A percentile compares a stretch with the other conserved stretches of the same genome.
These are phyloP conservation scores for Antennarius maculatus DNA, from an alignment of 2,797 vertebrate genomes.

Conservation along the genomic window DNA sequence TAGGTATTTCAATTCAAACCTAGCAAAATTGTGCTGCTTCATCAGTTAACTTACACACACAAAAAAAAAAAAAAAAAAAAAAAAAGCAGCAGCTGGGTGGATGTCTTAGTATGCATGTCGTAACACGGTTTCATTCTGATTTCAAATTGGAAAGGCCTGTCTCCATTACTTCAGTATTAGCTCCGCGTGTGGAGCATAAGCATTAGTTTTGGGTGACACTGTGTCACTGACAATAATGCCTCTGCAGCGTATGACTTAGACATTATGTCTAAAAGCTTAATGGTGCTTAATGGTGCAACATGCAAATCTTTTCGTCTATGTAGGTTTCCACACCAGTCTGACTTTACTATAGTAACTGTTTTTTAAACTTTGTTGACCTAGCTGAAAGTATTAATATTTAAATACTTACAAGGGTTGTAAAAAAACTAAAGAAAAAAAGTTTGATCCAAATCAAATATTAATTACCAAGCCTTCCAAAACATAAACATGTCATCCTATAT, in stretches of 20 bases:
- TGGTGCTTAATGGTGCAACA: too few relatives aligned
- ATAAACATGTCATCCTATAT: conserved; percentile 26
- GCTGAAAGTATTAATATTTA: conserved; percentile 64
- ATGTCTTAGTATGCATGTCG: conserved; percentile 62
- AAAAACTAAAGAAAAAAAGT: conserved; percentile 45
- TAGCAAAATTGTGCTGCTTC: conserved; percentile 27
- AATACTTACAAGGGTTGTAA: conserved; percentile 31
- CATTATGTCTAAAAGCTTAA: conserved; percentile 23
- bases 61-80: conserved; percentile 15
- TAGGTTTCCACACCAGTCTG: conserved; percentile 21
- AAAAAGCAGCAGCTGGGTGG: conserved; percentile 11
- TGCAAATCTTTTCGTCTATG: not conserved
- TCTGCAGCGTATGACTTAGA: conserved; percentile 20
- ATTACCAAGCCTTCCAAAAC: conserved; percentile 55
- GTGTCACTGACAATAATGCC: conserved; percentile 34
- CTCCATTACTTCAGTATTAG: conserved; percentile 63
- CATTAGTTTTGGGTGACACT: conserved; percentile 38
- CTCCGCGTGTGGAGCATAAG: conserved; percentile 39
- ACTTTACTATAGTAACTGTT: not conserved
- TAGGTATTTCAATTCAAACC: conserved; percentile 55
- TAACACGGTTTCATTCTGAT: conserved; percentile 54
- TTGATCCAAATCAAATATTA: conserved; percentile 67
- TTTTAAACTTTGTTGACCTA: conserved; percentile 34
- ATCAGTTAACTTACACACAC: conserved; percentile 34
- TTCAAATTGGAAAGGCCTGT: conserved; percentile 62